These are phyloP conservation scores for Molothrus ater DNA, from an alignment of 2,797 vertebrate genomes.

Conservation along the genomic window DNA sequence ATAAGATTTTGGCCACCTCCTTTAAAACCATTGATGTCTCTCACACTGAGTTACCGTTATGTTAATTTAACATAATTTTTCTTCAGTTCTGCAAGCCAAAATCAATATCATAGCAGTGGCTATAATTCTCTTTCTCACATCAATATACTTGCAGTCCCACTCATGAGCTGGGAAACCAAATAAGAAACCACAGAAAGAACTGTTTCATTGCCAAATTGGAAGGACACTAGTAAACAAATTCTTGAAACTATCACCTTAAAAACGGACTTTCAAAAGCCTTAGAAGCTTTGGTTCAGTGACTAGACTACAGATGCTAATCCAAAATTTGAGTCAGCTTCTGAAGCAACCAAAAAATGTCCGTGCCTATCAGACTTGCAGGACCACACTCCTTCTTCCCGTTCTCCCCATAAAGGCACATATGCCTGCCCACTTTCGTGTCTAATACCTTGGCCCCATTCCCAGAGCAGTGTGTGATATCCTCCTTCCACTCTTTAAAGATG, in stretches of 20 bases:
- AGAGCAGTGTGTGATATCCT: neutral
- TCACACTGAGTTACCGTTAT: neutral
- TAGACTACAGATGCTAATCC: neutral
- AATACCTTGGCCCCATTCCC: constrained; percentile 5
- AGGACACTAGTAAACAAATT: neutral
- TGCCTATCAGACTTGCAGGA: neutral
- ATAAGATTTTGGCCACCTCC: neutral
- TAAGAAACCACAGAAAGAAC: neutral
- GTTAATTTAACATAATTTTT: neutral
- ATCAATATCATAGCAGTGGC: neutral
- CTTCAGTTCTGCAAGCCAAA: neutral
- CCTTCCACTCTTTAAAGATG: neutral
- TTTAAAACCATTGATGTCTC: neutral
- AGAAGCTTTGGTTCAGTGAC: neutral
- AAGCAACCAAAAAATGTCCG: neutral
- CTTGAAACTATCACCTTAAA: constrained; percentile 3
- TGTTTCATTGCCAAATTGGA: neutral
- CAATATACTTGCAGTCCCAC: neutral
- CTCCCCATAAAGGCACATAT: neutral
- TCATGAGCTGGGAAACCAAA: neutral
- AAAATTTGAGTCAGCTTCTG: neutral
- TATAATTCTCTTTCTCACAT: neutral
- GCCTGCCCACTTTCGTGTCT: neutral
- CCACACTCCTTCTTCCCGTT: neutral
- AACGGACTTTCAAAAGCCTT: neutral